These are phyloP conservation scores for Mungos mungo DNA, from an alignment of 2,113 vertebrate genomes.

Conservation along the genomic window DNA sequence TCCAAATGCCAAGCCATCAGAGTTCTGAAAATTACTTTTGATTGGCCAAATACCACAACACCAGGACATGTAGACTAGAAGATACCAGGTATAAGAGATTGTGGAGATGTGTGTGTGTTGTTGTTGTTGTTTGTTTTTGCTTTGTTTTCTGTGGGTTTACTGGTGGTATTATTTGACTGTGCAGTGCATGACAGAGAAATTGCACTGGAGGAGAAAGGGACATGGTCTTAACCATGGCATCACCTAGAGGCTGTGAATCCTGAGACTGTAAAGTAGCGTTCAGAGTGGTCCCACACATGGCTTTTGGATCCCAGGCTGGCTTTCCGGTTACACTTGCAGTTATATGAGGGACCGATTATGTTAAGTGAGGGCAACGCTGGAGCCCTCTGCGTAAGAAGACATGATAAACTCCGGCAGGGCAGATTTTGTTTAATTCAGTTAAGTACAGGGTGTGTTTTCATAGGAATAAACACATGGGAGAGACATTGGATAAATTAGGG, in stretches of 20 bases:
- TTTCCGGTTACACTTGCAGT: neutral
- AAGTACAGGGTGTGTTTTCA: neutral
- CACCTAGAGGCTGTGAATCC: neutral
- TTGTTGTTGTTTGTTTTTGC: neutral
- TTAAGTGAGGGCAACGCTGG: neutral
- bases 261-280: neutral
- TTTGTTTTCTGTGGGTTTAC: neutral
- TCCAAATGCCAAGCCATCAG: conserved; percentile 57
- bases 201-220: neutral
- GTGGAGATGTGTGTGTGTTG: neutral
- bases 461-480: neutral
- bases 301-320: neutral
- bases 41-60: conserved; percentile 7
- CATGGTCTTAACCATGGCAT: neutral
- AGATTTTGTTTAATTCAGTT: neutral
- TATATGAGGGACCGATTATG: no score
- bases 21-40: conserved; percentile 40
- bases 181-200: neutral
- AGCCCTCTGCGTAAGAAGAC: neutral
- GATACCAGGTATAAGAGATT: neutral
- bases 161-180: neutral
- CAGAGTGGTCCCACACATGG: neutral
- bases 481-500: neutral
- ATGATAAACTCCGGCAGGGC: no score
- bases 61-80: neutral